Evolutionary conservation across 2,113 vertebrate genomes (phyloP).

Genomic region (Neotoma lepida): DNA sequence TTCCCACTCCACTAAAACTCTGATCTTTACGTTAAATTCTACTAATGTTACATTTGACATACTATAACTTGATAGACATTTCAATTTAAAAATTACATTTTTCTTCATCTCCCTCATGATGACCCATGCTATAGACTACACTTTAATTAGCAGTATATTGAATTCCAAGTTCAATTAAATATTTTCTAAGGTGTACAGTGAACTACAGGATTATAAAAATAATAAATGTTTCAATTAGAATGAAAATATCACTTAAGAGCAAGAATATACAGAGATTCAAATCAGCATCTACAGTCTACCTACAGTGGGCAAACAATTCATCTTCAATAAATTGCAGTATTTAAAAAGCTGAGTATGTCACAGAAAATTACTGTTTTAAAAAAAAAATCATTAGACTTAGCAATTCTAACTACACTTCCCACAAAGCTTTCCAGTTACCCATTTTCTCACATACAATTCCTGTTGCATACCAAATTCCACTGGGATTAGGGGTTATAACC

Average conservation of each 20-base stretch:
- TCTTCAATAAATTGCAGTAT: not conserved
- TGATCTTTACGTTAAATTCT: slow-evolving; percentile 26
- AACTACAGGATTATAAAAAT: slow-evolving; percentile 43
- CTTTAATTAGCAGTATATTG: slow-evolving; percentile 21
- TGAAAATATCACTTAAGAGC: slow-evolving; percentile 33
- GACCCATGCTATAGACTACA: not conserved
- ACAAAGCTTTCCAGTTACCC: not conserved
- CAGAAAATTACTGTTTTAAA: not conserved
- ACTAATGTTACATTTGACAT: not conserved
- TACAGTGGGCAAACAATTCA: slow-evolving; percentile 13
- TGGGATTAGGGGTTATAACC: not conserved
- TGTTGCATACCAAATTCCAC: not conserved
- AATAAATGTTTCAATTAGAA: not conserved
- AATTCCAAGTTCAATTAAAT: slow-evolving; percentile 53
- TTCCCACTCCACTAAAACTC: slow-evolving; percentile 4
- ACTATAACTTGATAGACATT: slow-evolving; percentile 20
- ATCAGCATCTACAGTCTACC: not conserved
- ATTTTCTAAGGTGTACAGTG: not conserved
- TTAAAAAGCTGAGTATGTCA: slow-evolving; percentile 11
- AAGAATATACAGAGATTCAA: not conserved
- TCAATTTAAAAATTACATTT: slow-evolving; percentile 18
- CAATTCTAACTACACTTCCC: not conserved
- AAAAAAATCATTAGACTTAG: not conserved
- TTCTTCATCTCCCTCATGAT: slow-evolving; percentile 26
- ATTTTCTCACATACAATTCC: not conserved